These are phyloP conservation scores for Mobula birostris DNA, from an alignment of 2,113 vertebrate species.

Conservation along the genomic window DNA sequence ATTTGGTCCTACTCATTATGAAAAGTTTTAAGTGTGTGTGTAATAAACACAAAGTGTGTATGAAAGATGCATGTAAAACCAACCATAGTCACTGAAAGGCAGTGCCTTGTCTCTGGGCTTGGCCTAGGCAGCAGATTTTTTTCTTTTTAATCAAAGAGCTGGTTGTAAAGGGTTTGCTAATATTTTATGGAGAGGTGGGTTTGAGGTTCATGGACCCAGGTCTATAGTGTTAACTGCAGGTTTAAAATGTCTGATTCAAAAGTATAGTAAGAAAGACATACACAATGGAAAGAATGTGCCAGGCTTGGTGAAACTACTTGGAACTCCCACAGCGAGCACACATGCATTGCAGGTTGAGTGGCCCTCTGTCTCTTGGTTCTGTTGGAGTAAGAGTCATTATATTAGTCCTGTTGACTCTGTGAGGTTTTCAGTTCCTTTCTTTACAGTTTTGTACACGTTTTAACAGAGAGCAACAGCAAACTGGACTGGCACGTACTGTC, in stretches of 20 bases:
- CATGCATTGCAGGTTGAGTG: not conserved
- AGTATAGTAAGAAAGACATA: not conserved
- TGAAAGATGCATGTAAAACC: not conserved
- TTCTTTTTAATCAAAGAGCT: not conserved
- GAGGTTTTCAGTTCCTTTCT: not conserved
- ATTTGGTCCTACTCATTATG: not conserved
- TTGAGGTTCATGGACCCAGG: not conserved
- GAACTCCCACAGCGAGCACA: not conserved
- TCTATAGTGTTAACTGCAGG: not conserved
- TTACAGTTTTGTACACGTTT: not conserved
- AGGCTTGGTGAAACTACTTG: not conserved
- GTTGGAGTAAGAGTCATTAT: not conserved
- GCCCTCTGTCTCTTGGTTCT: not conserved
- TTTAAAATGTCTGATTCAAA: not conserved
- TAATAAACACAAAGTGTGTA: not conserved
- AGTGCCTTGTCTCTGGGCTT: not conserved
- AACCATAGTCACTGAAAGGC: not conserved
- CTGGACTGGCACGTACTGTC: slow-evolving; percentile 58
- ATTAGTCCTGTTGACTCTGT: not conserved
- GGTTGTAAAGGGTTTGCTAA: not conserved
- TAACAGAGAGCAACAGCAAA: slow-evolving; percentile 40
- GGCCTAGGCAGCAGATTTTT: not conserved
- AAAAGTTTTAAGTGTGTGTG: not conserved
- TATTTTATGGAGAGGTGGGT: not conserved
- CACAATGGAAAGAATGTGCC: not conserved